Conservation (phyloP, 2,113 vertebrate species). For the Ploceus nigricollis region DNA sequence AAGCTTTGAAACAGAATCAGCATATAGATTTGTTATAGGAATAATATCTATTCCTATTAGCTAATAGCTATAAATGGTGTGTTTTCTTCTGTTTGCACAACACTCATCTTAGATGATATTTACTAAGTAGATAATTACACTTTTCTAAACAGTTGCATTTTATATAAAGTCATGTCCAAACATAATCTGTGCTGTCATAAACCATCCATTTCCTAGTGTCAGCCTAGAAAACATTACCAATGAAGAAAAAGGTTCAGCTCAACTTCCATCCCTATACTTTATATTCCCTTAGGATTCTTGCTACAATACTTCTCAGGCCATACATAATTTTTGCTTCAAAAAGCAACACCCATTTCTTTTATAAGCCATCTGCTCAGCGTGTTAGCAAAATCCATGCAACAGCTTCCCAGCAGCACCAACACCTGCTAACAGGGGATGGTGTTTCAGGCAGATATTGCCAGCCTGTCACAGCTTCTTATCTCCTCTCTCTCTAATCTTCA, state of each 20-base stretch:
- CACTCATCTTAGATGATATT: neutral
- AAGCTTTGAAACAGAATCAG: neutral
- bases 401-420: slow-evolving; percentile 12
- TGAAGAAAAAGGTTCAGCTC: neutral
- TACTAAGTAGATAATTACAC: neutral
- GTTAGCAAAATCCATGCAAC: neutral
- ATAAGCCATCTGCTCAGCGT: neutral
- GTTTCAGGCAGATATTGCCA: slow-evolving; percentile 24
- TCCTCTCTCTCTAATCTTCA: slow-evolving; percentile 33
- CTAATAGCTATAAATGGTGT: neutral
- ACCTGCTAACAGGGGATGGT: slow-evolving; percentile 20
- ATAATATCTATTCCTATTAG: neutral
- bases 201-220: neutral
- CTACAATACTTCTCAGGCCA: neutral
- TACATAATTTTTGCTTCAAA: neutral
- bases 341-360: neutral
- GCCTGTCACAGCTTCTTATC: slow-evolving; percentile 33
- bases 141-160: slow-evolving; percentile 8
- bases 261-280: neutral
- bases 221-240: neutral
- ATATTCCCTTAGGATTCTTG: neutral
- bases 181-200: neutral
- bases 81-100: neutral
- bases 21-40: neutral
- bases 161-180: neutral